Evolutionary conservation across 2,797 vertebrate species (phyloP).

Genomic region (Sciurus vulgaris): DNA sequence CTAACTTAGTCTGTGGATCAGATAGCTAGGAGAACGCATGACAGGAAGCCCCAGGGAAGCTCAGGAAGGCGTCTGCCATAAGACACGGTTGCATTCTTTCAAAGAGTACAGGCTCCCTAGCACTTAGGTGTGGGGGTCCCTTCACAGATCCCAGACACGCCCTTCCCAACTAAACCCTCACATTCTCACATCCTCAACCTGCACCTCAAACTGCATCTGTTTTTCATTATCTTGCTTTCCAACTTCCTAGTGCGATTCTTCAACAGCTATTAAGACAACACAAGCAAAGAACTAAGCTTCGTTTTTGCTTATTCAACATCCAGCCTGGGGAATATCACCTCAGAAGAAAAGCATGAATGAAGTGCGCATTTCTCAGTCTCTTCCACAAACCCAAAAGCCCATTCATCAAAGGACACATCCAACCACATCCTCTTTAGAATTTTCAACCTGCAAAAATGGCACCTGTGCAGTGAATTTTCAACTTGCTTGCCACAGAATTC

Average conservation of each 20-base stretch:
- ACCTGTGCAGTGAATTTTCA: constrained; percentile 46
- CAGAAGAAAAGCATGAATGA: constrained; percentile 74
- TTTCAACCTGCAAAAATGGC: background rate
- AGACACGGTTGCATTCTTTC: background rate
- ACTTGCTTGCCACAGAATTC: background rate
- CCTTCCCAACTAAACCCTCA: constrained; percentile 32
- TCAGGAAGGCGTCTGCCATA: background rate
- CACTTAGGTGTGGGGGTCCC: background rate
- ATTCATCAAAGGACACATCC: background rate
- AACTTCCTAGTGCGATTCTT: constrained; percentile 73
- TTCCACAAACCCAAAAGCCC: background rate
- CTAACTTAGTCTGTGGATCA: constrained; percentile 17
- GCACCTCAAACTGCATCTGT: constrained; percentile 63
- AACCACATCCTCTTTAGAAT: background rate
- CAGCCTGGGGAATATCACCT: constrained; percentile 70
- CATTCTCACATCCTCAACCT: constrained; percentile 71
- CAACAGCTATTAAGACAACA: constrained; percentile 73
- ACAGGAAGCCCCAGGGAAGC: background rate
- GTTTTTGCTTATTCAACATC: constrained; percentile 73
- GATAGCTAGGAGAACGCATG: background rate
- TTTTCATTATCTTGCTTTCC: constrained; percentile 73
- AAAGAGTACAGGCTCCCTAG: background rate
- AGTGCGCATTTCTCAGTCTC: background rate
- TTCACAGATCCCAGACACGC: constrained; percentile 58
- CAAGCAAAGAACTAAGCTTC: constrained; percentile 61